Evolutionary conservation across 2,113 vertebrate species (phyloP), one percentile per base, ranked within the genome.

Genomic region (Saiga tatarica): DNA sequence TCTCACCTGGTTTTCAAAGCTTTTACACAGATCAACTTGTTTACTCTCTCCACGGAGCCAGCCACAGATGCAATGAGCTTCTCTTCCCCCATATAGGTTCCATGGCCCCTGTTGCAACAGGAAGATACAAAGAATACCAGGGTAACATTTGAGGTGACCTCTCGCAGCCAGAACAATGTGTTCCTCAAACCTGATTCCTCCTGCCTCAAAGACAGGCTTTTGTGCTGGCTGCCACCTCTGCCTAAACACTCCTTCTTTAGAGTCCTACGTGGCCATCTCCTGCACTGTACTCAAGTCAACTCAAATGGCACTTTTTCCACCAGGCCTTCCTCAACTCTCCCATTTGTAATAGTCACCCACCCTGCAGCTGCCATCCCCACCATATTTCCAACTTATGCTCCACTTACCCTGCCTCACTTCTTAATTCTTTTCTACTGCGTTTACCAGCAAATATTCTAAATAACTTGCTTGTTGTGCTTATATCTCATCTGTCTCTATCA

Each of bases 41-140:
- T 99, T 13, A 99, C 99, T 94, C 99, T 98, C 98, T 99, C 99
- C 92, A 99, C 99, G 4, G 99, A 99, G 53, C 99, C 99, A 28
- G 99, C 99, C 62, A 99, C 99, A 4, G 99, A 99, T 0, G 99
- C 99, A 0, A 99, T 99, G 21, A 99, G 99, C 84, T 99, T 99
- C 47, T 99, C 99, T 0, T 99, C 99, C n/a, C 99, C 99, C 98
- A 99, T 99, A 52, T 99, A 99, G 0, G 99, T 99, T 1, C 99
- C 99, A 97, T 99, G 99, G 62, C 99, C 99, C 95, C 99, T 99
- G 95, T 3, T 57, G 89, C 60, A 79, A 93, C 57, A 96, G 5
- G 62, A 92, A 64, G 45, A 52, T 1, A 71, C 30, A 67, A 64
- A 81, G 25, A 25, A 33, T 0, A 21, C 9, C 47, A 79, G 52